These are phyloP conservation scores for Elaeidobius kamerunicus DNA, from an alignment of 2,888 invertebrate species.

Conservation along the genomic window DNA sequence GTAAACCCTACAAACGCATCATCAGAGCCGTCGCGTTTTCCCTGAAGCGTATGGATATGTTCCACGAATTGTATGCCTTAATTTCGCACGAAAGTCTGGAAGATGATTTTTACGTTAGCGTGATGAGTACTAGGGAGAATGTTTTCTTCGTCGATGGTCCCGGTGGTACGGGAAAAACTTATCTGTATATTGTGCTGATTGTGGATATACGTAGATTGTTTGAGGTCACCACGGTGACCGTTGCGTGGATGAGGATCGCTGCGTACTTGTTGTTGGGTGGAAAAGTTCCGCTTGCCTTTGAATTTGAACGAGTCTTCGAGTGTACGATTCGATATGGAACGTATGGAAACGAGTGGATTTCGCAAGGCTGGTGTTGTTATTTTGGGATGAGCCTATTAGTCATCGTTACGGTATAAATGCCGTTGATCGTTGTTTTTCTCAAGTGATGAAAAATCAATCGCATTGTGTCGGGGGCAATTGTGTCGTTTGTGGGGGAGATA, in stretches of 20 bases:
- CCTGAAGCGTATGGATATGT: no score
- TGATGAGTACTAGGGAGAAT: no score
- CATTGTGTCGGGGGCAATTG: not conserved
- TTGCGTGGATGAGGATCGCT: not conserved
- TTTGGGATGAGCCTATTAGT: not conserved
- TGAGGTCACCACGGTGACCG: not conserved
- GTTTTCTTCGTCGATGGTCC: slow-evolving; percentile 44
- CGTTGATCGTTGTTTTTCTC: not conserved
- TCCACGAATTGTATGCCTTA: no score
- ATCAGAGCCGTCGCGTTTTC: not conserved
- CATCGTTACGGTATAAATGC: not conserved
- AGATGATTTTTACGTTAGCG: no score
- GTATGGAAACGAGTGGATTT: no score
- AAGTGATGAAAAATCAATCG: not conserved
- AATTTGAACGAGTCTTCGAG: not conserved
- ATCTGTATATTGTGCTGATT: slow-evolving; percentile 38
- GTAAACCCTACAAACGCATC: not conserved
- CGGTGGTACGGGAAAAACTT: slow-evolving; percentile 49
- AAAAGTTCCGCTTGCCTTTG: not conserved
- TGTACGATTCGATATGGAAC: not conserved
- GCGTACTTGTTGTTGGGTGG: not conserved
- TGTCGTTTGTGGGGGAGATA: slow-evolving; percentile 1
- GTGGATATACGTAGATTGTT: not conserved
- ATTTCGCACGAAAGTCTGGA: no score
- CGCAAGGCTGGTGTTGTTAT: not conserved